Evolutionary conservation across 2,113 vertebrate genomes (phyloP).

Genomic region (Cottus gobio): DNA sequence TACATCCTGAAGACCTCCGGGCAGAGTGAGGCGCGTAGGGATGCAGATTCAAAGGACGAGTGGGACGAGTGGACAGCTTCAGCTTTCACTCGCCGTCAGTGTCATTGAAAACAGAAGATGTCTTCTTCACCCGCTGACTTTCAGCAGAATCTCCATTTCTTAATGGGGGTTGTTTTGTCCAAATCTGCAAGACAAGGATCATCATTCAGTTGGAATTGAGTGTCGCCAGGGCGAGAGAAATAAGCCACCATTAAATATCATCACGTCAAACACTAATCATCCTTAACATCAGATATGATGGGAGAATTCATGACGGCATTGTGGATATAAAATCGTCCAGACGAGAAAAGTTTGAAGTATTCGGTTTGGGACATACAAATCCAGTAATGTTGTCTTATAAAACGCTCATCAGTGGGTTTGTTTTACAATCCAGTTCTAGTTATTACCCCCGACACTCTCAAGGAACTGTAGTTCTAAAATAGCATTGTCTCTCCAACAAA

Average conservation of each 20-base stretch:
- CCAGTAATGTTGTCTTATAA: background rate
- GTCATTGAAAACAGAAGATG: background rate
- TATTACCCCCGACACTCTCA: background rate
- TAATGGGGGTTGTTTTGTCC: background rate
- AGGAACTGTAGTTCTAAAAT: slow-evolving; percentile 16
- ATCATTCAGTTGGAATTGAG: background rate
- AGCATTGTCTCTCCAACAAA: background rate
- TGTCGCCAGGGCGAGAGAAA: background rate
- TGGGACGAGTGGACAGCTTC: slow-evolving; percentile 1
- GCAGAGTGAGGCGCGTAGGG: background rate
- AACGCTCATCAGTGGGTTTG: background rate
- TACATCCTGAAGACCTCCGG: slow-evolving; percentile 74
- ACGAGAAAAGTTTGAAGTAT: background rate
- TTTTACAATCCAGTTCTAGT: slow-evolving; percentile 10
- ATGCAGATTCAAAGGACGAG: slow-evolving; percentile 4
- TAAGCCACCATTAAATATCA: background rate
- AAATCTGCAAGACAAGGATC: slow-evolving; percentile 35
- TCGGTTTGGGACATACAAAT: background rate
- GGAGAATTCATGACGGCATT: background rate
- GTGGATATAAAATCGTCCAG: background rate
- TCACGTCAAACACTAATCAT: background rate
- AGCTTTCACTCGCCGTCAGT: slow-evolving; percentile 16
- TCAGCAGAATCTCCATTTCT: slow-evolving; percentile 38
- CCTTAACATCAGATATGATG: background rate
- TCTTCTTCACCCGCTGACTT: slow-evolving; percentile 1